Conservation (phyloP, 2,888 invertebrate species). For the Horisme vitalbata region DNA sequence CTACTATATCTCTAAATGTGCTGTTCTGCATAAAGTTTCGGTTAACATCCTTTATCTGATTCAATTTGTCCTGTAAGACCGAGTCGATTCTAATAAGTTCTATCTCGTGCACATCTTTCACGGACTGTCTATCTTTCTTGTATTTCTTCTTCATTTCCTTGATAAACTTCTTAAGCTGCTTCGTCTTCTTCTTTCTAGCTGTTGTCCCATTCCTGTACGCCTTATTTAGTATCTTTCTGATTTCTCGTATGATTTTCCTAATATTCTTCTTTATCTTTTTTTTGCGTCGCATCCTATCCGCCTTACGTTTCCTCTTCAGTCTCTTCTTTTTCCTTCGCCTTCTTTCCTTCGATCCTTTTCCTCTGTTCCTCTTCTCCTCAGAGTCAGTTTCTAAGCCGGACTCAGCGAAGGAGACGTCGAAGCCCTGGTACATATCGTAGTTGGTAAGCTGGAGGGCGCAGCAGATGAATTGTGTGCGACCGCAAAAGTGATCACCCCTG, state of each 20-base stretch:
- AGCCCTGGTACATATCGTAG: conserved; percentile 67
- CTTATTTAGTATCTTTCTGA: conserved; percentile 54
- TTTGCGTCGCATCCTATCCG: conserved; percentile 49
- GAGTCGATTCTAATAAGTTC: conserved; percentile 56
- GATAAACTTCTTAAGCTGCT: conserved; percentile 61
- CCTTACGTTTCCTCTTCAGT: conserved; percentile 41
- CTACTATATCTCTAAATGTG: conserved; percentile 59
- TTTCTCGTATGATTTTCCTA: conserved; percentile 53
- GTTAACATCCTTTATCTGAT: conserved; percentile 52
- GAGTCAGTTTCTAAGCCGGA: conserved; percentile 55
- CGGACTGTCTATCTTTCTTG: conserved; percentile 55
- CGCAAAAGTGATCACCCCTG: conserved; percentile 67
- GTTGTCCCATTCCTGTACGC: conserved; percentile 57
- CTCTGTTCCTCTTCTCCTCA: conserved; percentile 43
- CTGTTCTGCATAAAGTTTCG: conserved; percentile 49
- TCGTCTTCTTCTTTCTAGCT: conserved; percentile 58
- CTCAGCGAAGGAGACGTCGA: conserved; percentile 63
- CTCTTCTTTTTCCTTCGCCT: conserved; percentile 27
- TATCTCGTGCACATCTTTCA: conserved; percentile 56
- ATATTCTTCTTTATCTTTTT: conserved; percentile 57
- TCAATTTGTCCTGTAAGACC: conserved; percentile 42
- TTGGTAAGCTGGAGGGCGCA: conserved; percentile 57
- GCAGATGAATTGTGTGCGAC: conserved; percentile 62
- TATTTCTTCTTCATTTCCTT: conserved; percentile 59
- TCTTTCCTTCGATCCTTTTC: conserved; percentile 39